Percentiles rank a stretch among this genome's conserved stretches.
Evolutionary conservation across 2,797 vertebrate genomes (phyloP).

Genomic region (Acanthurus tractus): DNA sequence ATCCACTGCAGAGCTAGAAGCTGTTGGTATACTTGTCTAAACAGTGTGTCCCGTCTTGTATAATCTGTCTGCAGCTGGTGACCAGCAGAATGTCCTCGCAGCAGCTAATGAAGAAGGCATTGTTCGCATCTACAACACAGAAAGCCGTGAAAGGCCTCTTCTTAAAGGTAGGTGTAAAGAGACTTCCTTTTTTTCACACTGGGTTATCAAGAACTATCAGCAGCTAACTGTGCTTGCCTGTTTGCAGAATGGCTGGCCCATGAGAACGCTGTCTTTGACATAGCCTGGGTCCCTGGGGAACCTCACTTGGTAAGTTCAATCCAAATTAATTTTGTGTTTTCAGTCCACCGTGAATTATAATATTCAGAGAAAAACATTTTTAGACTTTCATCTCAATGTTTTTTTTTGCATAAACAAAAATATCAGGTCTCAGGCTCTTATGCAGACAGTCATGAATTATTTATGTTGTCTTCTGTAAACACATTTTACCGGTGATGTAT

Average conservation of each 20-base stretch:
- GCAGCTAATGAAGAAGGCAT: slow-evolving; percentile 96
- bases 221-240: slow-evolving; percentile 31
- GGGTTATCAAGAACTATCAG: not conserved
- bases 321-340: not conserved
- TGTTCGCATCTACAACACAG: slow-evolving; percentile 92
- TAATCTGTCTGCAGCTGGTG: slow-evolving; percentile 75
- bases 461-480: not conserved
- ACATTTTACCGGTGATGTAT: not conserved
- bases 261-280: slow-evolving; percentile 96
- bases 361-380: too few species aligned
- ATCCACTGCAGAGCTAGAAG: not conserved
- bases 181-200: accelerated
- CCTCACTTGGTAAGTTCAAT: slow-evolving; percentile 89
- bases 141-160: slow-evolving; percentile 81
- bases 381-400: too few species aligned
- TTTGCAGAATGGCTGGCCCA: slow-evolving; percentile 95
- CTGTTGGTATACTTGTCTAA: not conserved
- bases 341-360: not conserved
- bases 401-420: not conserved
- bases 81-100: slow-evolving; percentile 86
- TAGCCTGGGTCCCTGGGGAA: slow-evolving; percentile 95
- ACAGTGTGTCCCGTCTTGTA: not conserved
- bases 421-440: not conserved
- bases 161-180: slow-evolving; percentile 88
- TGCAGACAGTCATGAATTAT: not conserved